Base-by-base conservation (phyloP, 2,113 vertebrate genomes). In the Maylandia zebra region DNA sequence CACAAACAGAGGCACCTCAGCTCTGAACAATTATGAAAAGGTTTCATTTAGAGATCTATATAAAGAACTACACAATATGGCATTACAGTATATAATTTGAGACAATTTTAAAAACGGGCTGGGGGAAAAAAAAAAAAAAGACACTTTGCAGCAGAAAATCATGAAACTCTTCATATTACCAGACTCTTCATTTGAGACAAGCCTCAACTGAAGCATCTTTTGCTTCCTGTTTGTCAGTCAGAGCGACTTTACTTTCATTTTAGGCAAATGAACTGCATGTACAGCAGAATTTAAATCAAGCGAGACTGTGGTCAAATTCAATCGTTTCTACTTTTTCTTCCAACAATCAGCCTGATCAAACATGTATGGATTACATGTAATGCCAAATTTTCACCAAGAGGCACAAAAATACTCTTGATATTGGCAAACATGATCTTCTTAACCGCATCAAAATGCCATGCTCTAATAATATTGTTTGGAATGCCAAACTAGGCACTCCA, bases 141-240 rank as follows among this genome's bases (percentile, higher is more conserved):
- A 19, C 10, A 30, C 17, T 52, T 32, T 32, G 45, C 43, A 52
- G 45, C 16, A 32, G 27, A 50, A 52, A 48, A 8, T 19, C 43
- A 32, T 19, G 10, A 52, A 52, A 78, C 27, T n/a, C 10, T n/a
- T 78, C 27, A 30, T 52, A 78, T 78, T 32, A 78, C 43, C 43
- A 81, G 13, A n/a, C 5, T 80, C 19, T 74, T 27, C 43, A 74
- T 87, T 52, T 83, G 7, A 84, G 50, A 56, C 55, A 83, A 86
- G 83, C 19, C 16, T 86, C 17, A 78, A 81, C 38, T 50, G 81
- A 88, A 24, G 8, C 41, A 16, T 52, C 34, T 86, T 85, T 90
- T 91, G 86, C 86, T 93, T 93, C 88, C 91, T 85, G 74, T 90
- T 92, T 83, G 22, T 36, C 24, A n/a, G 17, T 17, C 8, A 50